Conservation (phyloP, 2,797 vertebrate genomes). For the Megalops cyprinoides region DNA sequence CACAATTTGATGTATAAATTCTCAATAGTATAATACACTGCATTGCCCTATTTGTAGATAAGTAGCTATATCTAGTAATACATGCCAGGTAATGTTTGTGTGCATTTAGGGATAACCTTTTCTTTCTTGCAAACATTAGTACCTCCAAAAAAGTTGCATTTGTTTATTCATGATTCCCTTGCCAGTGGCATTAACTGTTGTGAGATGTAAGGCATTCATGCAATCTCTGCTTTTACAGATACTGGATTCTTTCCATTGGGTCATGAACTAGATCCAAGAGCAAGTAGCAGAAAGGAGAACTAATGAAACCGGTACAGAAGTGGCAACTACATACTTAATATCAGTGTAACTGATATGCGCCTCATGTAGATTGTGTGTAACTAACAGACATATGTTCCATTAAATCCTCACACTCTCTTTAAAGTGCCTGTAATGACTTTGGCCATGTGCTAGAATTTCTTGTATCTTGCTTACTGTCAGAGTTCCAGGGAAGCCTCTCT, state of each 20-base stretch:
- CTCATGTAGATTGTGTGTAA: slow-evolving; percentile 10
- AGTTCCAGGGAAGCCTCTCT: background rate
- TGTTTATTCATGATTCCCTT: no score
- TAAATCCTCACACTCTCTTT: background rate
- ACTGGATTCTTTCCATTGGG: background rate
- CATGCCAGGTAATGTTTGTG: background rate
- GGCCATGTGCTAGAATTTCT: background rate
- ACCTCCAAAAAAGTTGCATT: no score
- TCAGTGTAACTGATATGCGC: slow-evolving; percentile 12
- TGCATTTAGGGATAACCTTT: background rate
- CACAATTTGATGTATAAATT: background rate
- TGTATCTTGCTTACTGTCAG: background rate
- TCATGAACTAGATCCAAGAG: background rate
- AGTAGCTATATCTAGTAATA: background rate
- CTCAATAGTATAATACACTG: no score
- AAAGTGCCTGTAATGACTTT: background rate
- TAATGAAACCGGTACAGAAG: background rate
- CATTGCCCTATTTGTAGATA: no score
- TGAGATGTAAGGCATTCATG: background rate
- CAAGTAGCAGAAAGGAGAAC: background rate
- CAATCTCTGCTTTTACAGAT: background rate
- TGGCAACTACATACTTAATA: slow-evolving; percentile 3
- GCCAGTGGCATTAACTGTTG: background rate
- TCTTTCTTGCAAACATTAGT: no score
- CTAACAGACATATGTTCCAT: background rate